Conservation (phyloP, 1,140 invertebrate genomes). For the Cyrtorhinus lividipennis region DNA sequence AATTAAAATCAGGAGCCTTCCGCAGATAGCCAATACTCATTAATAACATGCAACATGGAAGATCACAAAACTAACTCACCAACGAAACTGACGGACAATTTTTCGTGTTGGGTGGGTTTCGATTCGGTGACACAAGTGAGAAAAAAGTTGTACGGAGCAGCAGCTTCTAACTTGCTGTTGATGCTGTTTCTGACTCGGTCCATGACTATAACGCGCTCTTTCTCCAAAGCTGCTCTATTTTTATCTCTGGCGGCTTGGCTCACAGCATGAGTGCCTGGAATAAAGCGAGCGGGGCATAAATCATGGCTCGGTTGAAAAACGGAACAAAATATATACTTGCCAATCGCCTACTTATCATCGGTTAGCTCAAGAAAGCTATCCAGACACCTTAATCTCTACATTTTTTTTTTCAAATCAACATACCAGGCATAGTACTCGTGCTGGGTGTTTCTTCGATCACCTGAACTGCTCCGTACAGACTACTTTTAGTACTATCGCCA, state of each 20-base stretch:
- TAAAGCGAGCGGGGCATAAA: slow-evolving; percentile 3
- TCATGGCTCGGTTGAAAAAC: neutral
- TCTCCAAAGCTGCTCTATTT: slow-evolving; percentile 12
- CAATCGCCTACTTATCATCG: neutral
- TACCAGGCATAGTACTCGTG: neutral
- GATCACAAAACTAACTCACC: slow-evolving; percentile 35
- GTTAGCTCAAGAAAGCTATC: neutral
- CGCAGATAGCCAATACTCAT: no score
- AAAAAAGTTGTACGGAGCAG: slow-evolving; percentile 64
- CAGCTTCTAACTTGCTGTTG: slow-evolving; percentile 45
- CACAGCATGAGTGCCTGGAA: neutral
- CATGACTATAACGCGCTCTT: slow-evolving; percentile 15
- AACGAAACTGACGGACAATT: slow-evolving; percentile 50
- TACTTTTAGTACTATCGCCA: slow-evolving; percentile 1
- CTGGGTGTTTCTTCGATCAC: neutral
- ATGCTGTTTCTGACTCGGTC: slow-evolving; percentile 28
- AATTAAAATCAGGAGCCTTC: no score
- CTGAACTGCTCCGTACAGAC: neutral
- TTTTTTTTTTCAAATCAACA: neutral
- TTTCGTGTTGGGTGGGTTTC: slow-evolving; percentile 43
- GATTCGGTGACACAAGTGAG: slow-evolving; percentile 53
- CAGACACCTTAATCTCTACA: neutral
- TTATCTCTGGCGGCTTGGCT: neutral
- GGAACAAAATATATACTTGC: neutral
- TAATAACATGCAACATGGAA: no score